Percentiles rank a stretch among this genome's conserved stretches.
These are phyloP conservation scores for Melanotaenia nigrans DNA, from an alignment of 2,797 vertebrate genomes.

Conservation along the genomic window DNA sequence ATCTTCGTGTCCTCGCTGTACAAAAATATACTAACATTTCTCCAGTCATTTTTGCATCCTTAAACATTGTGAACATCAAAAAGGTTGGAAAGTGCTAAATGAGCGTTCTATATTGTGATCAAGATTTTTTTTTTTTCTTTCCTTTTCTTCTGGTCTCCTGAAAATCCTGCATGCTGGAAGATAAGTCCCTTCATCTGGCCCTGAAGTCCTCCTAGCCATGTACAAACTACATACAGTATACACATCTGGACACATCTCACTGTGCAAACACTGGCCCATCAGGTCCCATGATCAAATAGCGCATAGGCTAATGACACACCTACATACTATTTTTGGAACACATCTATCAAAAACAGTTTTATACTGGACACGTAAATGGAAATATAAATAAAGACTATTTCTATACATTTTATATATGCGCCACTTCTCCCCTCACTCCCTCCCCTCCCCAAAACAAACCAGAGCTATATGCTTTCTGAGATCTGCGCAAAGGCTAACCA, in stretches of 20 bases:
- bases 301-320: slow-evolving; percentile 62
- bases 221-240: slow-evolving; percentile 63
- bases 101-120: slow-evolving; percentile 70
- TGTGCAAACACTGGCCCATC: slow-evolving; percentile 79
- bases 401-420: slow-evolving; percentile 63
- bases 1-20: slow-evolving; percentile 81
- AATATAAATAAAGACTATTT: slow-evolving; percentile 83
- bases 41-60: slow-evolving; percentile 84
- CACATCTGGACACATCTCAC: slow-evolving; percentile 56
- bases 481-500: slow-evolving; percentile 54
- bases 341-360: slow-evolving; percentile 72
- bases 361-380: slow-evolving; percentile 74
- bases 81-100: slow-evolving; percentile 85
- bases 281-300: slow-evolving; percentile 73
- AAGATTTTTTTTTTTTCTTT: slow-evolving; percentile 39
- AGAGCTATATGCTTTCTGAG: slow-evolving; percentile 30
- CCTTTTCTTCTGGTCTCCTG: slow-evolving; percentile 42
- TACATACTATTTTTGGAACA: slow-evolving; percentile 72
- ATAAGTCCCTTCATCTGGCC: slow-evolving; percentile 62
- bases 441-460: slow-evolving; percentile 23
- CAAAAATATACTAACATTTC: slow-evolving; percentile 88
- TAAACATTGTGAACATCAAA: slow-evolving; percentile 85
- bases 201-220: slow-evolving; percentile 58
- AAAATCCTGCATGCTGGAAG: slow-evolving; percentile 52
- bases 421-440: neutral